These are phyloP conservation scores for Sebastes dallii DNA, from an alignment of 2,797 vertebrate genomes.

Conservation along the genomic window DNA sequence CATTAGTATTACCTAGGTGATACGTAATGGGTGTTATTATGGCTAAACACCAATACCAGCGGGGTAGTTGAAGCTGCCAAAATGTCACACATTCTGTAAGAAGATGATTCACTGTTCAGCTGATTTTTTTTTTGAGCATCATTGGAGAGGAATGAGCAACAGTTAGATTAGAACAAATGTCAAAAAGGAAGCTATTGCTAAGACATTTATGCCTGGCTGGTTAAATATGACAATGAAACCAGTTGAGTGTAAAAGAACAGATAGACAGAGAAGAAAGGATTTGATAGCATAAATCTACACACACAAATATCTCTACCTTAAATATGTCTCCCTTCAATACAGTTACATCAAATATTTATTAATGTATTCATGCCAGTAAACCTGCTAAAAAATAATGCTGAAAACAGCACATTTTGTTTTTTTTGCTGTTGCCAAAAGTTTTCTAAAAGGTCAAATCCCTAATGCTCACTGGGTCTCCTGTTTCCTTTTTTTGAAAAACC, in stretches of 20 bases:
- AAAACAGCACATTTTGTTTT: not conserved
- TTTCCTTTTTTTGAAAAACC: not conserved
- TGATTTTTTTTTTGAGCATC: not conserved
- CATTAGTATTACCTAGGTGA: not conserved
- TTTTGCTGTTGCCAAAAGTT: not conserved
- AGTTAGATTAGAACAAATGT: slow-evolving; percentile 1
- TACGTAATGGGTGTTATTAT: not conserved
- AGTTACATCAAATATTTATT: not conserved
- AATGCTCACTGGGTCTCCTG: not conserved
- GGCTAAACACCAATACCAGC: not conserved
- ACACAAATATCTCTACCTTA: not conserved
- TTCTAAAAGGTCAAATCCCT: not conserved
- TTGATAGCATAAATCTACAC: not conserved
- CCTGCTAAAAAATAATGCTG: not conserved
- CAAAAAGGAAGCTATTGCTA: not conserved
- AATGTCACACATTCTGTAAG: not conserved
- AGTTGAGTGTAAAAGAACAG: not conserved
- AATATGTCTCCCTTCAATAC: not conserved
- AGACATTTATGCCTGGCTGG: not conserved
- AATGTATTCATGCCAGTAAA: not conserved
- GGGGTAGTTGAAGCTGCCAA: not conserved
- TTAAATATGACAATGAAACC: not conserved
- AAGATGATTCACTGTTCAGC: not conserved
- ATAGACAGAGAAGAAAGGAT: not conserved
- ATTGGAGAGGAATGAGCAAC: not conserved